Conservation (phyloP, 2,113 vertebrate species). For the Anhinga rufa region DNA sequence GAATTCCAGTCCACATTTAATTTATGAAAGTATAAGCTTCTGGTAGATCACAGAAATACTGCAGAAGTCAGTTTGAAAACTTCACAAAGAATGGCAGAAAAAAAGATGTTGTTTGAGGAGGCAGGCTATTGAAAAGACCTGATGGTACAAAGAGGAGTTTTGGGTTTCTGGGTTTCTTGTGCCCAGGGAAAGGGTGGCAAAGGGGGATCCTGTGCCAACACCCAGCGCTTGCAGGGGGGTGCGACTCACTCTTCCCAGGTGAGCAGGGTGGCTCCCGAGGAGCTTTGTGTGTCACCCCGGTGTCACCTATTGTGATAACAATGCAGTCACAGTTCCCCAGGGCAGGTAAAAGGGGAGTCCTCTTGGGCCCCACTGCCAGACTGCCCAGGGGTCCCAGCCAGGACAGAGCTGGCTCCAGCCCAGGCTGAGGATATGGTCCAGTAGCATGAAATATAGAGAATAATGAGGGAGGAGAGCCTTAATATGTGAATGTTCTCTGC, state of each 20-base stretch:
- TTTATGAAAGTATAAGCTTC: not conserved
- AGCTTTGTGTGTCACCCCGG: not conserved
- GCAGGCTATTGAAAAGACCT: not conserved
- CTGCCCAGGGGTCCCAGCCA: not conserved
- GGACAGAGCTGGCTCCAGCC: not conserved
- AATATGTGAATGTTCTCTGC: not conserved
- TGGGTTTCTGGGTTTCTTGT: not conserved
- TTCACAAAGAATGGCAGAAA: not conserved
- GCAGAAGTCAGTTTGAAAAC: not conserved
- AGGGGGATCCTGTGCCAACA: not conserved
- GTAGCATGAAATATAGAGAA: not conserved
- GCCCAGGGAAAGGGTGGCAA: not conserved
- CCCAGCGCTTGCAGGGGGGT: too few species aligned
- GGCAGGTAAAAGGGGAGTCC: not conserved
- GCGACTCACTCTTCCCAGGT: not conserved
- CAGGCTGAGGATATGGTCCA: not conserved
- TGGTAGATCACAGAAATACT: not conserved
- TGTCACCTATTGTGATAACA: not conserved
- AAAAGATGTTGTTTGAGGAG: not conserved
- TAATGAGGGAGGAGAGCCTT: not conserved
- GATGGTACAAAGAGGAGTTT: not conserved
- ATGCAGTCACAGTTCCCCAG: too few species aligned
- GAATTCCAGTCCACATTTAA: not conserved
- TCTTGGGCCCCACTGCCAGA: not conserved
- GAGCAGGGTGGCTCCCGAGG: not conserved